Base-by-base conservation (phyloP, 2,113 vertebrate species). In the Rhea pennata region DNA sequence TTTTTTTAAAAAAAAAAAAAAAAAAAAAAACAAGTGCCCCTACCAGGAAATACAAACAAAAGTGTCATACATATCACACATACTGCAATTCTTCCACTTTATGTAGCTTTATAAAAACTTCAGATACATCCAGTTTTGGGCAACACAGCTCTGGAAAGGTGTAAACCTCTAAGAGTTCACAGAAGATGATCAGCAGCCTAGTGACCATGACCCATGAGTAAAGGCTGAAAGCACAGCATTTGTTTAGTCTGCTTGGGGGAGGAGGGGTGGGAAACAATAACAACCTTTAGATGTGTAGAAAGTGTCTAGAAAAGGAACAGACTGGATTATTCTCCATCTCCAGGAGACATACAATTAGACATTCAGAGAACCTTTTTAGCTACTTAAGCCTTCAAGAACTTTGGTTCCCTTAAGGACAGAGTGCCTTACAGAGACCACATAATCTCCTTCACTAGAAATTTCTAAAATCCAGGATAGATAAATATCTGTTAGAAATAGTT, bases 181-280 rank as follows among this genome's bases (percentile, higher is more conserved):
- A 56, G 61, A 77, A 76, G 53, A 77, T 73, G 31, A 73, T 73
- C 67, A 87, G 56, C 77, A 89, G 51, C 66, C n/a, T 29, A 15
- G 56, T 78, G 91, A 82, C 51, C n/a, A 12, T 58, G 84, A 82
- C 74, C 81, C 89, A 72, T 48, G 44, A 91, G 58, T 51, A 54
- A 87, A 95, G 39, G 39, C 65, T 69, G 74, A 79, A 82, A 91
- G 79, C 84, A 75, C 42, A 75, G 44, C 51, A 65, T 78, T 91
- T 95, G 48, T 91, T 95, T 91, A 82, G 84, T 84, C 84, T 92
- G 48, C n/a, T 51, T 78, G 12, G 83, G 21, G 82, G 76, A 92
- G 58, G 51, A 95, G 64, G 69, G 66, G 92, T 74, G 39, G 39
- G 42, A 56, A 78, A 89, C 66, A 1, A 12, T 48, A 3, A 59